Conservation (phyloP, 2,113 vertebrate species). For the Pristiophorus japonicus region DNA sequence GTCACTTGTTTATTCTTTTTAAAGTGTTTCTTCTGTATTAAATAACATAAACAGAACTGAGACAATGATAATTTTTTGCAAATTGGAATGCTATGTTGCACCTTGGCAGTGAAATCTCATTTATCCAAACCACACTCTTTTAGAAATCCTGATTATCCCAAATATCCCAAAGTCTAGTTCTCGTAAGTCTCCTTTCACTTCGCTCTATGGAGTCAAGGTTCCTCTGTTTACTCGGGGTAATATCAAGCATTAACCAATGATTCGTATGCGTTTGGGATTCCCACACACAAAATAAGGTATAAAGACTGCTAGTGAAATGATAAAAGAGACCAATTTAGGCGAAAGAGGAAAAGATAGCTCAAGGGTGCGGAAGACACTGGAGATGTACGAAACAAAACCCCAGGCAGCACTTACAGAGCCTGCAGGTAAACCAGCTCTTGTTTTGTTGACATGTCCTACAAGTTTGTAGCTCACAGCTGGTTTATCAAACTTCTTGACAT, state of each 20-base stretch:
- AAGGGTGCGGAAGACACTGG: too few relatives aligned
- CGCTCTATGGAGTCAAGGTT: not conserved
- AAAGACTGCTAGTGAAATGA: too few relatives aligned
- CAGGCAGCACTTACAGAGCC: not conserved
- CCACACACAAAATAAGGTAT: not conserved
- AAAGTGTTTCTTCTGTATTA: not conserved
- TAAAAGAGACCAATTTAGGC: not conserved
- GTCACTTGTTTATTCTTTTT: not conserved
- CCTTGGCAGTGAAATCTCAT: not conserved
- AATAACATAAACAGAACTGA: not conserved
- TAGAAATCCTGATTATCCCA: not conserved
- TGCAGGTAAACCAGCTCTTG: not conserved
- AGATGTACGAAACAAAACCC: not conserved
- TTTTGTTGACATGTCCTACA: not conserved
- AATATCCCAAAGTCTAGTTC: not conserved
- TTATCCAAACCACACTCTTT: not conserved
- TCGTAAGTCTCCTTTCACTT: not conserved
- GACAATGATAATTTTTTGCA: not conserved
- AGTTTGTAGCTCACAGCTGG: not conserved
- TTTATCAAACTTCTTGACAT: not conserved
- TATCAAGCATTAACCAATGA: not conserved
- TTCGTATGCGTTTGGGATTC: not conserved
- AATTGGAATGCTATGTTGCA: not conserved
- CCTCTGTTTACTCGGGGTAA: not conserved
- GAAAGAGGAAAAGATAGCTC: not conserved